Evolutionary conservation across 1,140 invertebrate genomes (phyloP), one percentile per base, ranked within the genome.

Genomic region (Atta colombica): DNA sequence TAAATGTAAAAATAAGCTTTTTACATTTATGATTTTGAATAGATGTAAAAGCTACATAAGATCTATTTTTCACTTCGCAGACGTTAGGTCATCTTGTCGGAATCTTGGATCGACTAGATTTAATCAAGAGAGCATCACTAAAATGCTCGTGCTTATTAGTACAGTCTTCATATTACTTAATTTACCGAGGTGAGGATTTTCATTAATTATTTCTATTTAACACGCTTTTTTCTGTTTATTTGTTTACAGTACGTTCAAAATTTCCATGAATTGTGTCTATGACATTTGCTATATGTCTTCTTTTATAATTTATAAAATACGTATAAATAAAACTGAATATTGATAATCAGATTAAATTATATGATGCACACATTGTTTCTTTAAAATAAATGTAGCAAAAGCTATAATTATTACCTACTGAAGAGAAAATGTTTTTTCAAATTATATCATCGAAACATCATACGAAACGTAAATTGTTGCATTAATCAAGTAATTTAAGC

Each of bases 151-250:
- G 4, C 93, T 96, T 2, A 96, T 96, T 35, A 96, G 96, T 39
- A 96, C 96, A 0, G 96, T 96, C 25, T 96, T 96, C 81, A 94
- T 96, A 45, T 82, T 96, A 0, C 93, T 96, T 12, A 96, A 96
- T 93, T 90, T 96, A 65, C 96, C 96, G n/a, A 96, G 96, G 96
- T 96, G 94, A 93, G 86, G 21, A 21, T 35, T 10, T 78, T 18
- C 16, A 1, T 80, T 16, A 58, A 53, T 68, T 0, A 66, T 28
- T 65, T 35, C n/a, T 4, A 21, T 88, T 63, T 28, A 18, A n/a
- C 28, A 16, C 28, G 28, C 2, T 74, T 58, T 69, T 51, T 51
- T 65, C 12, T 12, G 71, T 84, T 18, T 85, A 5, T 49, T 68
- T 68, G 35, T 35, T 18, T 31, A 8, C 4, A 0, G 6, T 21